A percentile compares a stretch with the other conserved stretches of the same genome.
phyloP scores from a whole-genome alignment of 2,888 invertebrate genomes.

The Callyntrura sp. region DNA sequence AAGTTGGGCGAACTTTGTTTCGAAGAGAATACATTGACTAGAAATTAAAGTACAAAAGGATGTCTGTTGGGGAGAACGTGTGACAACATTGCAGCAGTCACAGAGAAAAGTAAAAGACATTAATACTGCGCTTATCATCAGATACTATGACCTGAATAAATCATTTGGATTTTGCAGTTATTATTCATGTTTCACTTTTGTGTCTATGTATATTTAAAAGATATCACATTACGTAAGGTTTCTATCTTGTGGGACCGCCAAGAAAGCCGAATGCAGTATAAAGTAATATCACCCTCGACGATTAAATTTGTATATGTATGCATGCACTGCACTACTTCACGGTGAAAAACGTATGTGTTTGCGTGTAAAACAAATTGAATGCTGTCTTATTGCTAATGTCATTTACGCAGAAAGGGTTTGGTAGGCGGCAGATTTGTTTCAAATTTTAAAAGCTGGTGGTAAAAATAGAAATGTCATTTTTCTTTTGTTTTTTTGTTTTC shows the following conservation, averaged over 20 bases:
- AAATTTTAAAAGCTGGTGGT: too few relatives aligned
- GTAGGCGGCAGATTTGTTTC: too few relatives aligned
- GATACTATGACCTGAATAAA: constrained; percentile 70
- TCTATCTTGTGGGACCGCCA: not conserved
- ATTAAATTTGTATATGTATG: too few relatives aligned
- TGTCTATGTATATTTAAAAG: constrained; percentile 7
- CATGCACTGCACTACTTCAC: too few relatives aligned
- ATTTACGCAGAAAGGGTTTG: too few relatives aligned
- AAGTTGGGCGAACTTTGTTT: too few relatives aligned
- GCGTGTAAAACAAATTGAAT: too few relatives aligned
- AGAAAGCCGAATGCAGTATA: constrained; percentile 12
- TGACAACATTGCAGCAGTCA: not conserved
- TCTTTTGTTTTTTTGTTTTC: constrained; percentile 49
- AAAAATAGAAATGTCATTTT: constrained; percentile 28
- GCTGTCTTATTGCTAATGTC: too few relatives aligned
- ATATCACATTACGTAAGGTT: constrained; percentile 63
- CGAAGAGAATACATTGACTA: too few relatives aligned
- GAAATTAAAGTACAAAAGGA: not conserved
- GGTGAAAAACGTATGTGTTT: too few relatives aligned
- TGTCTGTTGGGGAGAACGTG: not conserved
- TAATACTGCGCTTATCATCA: not conserved
- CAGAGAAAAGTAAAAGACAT: constrained; percentile 12
- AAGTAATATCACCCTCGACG: too few relatives aligned
- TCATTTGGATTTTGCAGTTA: constrained; percentile 56
- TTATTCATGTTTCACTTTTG: constrained; percentile 41